phyloP scores from a whole-genome alignment of 2,113 vertebrate species.

The Laticauda laticaudata region DNA sequence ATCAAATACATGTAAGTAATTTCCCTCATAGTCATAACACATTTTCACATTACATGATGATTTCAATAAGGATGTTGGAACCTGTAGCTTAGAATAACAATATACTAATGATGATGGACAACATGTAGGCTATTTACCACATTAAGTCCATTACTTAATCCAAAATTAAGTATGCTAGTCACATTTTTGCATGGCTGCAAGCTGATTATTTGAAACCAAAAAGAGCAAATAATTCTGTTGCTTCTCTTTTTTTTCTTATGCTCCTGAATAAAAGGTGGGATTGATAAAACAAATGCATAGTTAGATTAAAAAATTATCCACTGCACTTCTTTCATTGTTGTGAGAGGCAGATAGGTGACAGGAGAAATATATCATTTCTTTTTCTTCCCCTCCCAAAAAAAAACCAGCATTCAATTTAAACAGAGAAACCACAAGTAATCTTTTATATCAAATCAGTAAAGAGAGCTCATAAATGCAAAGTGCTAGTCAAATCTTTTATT shows the following conservation, averaged over 20 bases:
- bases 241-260: fast-evolving
- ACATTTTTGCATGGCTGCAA: background rate
- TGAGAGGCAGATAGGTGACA: background rate
- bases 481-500: conserved; percentile 37
- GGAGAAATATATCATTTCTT: background rate
- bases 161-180: background rate
- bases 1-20: background rate
- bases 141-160: background rate
- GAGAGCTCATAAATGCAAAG: conserved; percentile 2
- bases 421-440: background rate
- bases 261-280: background rate
- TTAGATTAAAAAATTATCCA: background rate
- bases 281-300: background rate
- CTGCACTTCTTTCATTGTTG: background rate
- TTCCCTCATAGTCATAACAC: background rate
- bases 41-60: background rate
- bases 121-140: background rate
- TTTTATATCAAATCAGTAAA: conserved; percentile 27
- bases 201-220: background rate
- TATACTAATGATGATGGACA: background rate
- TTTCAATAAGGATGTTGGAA: background rate
- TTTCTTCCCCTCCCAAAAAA: background rate
- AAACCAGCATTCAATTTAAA: background rate
- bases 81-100: background rate
- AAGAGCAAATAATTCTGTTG: background rate